Base-by-base conservation (phyloP, 2,113 vertebrate genomes). In the Psephotus haematonotus region DNA sequence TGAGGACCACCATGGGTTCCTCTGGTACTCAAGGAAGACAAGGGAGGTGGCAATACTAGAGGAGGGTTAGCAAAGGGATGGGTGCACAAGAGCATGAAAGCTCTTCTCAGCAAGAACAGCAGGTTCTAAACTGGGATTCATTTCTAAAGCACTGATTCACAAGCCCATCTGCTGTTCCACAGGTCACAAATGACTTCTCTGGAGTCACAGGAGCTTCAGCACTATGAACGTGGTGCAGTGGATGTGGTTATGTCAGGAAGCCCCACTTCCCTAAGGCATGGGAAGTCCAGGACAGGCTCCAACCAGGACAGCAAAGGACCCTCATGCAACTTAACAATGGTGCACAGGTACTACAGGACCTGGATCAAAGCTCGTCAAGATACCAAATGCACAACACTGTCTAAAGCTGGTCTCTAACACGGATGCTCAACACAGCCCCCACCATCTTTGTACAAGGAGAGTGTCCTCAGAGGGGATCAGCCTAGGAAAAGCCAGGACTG, bases 311-410 rank as follows among this genome's bases (percentile, higher is more conserved):
- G 59, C 60, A n/a, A 91, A 93, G 65, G 15, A 31, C 52, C 60
- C 29, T 11, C 1, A 9, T 33, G 49, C 0, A 0, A 50, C 31
- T 23, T 25, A 24, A 47, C 8, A 23, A 20, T 0, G 0, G 25
- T 8, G 15, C 39, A 24, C 4, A 47, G 39, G 39, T 53, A 13
- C n/a, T 37, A n/a, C n/a, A 75, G 68, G 35, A 37, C 33, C 31
- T 35, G 75, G 20, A 60, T 20, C 57, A 62, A 65, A 72, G 46
- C 60, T 81, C 29, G 47, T 72, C 31, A 17, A 33, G 29, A 22
- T 4, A 44, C 41, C 35, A 37, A 33, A 69, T 4, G 35, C 63
- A 77, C 29, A 77, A 10, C 23, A 62, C 3, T 1, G 65, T 25
- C 28, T 47, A 41, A 67, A 49, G 47, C 41, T 55, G 41, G 23